These are phyloP conservation scores for Zaprionus obscuricornis DNA, from an alignment of 2,888 invertebrate species.

Conservation along the genomic window DNA sequence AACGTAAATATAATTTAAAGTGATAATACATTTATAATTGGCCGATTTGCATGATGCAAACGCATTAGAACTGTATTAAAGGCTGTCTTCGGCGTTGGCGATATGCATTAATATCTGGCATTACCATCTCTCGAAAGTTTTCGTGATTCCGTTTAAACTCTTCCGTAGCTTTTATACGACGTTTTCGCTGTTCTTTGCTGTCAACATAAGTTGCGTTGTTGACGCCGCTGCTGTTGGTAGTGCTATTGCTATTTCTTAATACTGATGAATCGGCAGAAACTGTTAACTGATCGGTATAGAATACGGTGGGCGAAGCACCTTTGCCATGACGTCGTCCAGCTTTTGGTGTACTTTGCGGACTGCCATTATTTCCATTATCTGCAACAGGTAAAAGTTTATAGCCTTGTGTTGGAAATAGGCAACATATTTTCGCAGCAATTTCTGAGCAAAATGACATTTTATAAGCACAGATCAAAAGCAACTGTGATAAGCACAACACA, in stretches of 20 bases:
- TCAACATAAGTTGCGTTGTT: slow-evolving; percentile 16
- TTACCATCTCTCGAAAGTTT: slow-evolving; percentile 69
- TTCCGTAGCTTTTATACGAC: slow-evolving; percentile 27
- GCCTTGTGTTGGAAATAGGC: slow-evolving; percentile 51
- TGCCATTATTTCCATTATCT: slow-evolving; percentile 59
- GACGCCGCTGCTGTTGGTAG: slow-evolving; percentile 34
- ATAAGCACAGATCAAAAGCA: slow-evolving; percentile 4
- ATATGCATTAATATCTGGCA: slow-evolving; percentile 76
- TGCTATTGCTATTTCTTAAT: slow-evolving; percentile 39
- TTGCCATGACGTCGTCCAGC: slow-evolving; percentile 11
- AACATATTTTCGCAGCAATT: slow-evolving; percentile 40
- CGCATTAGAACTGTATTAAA: slow-evolving; percentile 79
- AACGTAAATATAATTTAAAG: slow-evolving; percentile 43
- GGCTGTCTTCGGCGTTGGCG: slow-evolving; percentile 73
- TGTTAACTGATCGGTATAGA: slow-evolving; percentile 37
- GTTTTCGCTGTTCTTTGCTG: slow-evolving; percentile 39
- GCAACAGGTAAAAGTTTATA: slow-evolving; percentile 58
- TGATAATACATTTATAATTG: slow-evolving; percentile 21
- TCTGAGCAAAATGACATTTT: slow-evolving; percentile 49
- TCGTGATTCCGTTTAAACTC: slow-evolving; percentile 76
- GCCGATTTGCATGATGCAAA: not conserved
- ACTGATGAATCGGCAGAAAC: slow-evolving; percentile 33
- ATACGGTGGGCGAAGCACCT: slow-evolving; percentile 16
- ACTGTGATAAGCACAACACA: slow-evolving; percentile 41
- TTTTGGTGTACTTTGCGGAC: slow-evolving; percentile 42